A percentile compares a stretch with the other conserved stretches of the same genome.
Conservation (phyloP, 2,888 invertebrate genomes). For the Stenolophus ochropezus region DNA sequence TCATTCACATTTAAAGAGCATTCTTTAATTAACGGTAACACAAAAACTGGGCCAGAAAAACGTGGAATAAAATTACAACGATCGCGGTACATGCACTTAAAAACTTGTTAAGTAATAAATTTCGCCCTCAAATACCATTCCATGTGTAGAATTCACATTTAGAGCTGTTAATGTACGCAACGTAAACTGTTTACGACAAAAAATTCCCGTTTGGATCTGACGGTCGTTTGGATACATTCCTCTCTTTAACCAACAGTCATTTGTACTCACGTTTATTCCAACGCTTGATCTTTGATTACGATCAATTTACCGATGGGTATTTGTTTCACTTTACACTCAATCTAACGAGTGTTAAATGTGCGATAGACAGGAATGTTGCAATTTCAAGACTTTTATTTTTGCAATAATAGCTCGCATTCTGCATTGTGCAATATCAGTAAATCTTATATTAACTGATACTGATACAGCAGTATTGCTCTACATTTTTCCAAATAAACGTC, state of each 20-base stretch:
- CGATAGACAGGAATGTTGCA: neutral
- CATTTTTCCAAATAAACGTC: too few relatives aligned
- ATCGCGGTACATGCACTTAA: conserved; percentile 7
- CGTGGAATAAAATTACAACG: neutral
- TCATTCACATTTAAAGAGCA: conserved; percentile 6
- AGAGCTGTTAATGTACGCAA: neutral
- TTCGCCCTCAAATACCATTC: neutral
- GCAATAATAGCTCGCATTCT: neutral
- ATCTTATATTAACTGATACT: too few relatives aligned
- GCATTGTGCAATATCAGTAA: too few relatives aligned
- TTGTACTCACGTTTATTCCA: neutral
- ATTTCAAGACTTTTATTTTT: neutral
- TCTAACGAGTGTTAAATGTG: neutral
- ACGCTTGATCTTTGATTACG: neutral
- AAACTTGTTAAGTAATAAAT: conserved; percentile 25
- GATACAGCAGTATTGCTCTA: too few relatives aligned
- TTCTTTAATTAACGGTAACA: conserved; percentile 5
- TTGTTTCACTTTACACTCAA: neutral
- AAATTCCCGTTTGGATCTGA: neutral
- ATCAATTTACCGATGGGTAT: neutral
- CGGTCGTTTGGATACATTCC: neutral
- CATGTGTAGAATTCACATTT: conserved; percentile 25
- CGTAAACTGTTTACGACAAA: conserved; percentile 11
- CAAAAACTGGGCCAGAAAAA: neutral
- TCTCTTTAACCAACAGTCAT: neutral